Evolutionary conservation across 2,888 invertebrate species (phyloP).

Genomic region (Tineola bisselliella): DNA sequence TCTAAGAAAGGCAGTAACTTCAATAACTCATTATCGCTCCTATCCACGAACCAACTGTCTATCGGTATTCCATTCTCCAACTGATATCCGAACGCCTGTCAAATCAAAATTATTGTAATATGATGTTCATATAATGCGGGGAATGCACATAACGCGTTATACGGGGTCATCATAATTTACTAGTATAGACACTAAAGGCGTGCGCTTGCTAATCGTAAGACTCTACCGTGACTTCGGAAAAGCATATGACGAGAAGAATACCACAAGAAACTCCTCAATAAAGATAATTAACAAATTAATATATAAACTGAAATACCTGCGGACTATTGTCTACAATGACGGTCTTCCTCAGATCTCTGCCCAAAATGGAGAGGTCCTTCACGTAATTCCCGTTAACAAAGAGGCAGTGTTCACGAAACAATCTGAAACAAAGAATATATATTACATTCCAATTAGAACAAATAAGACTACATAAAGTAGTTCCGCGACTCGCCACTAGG

Average conservation of each 20-base stretch:
- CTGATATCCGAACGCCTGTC: slow-evolving; percentile 89
- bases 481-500: too few relatives aligned
- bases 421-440: slow-evolving; percentile 68
- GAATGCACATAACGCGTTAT: too few relatives aligned
- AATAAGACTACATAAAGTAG: too few relatives aligned
- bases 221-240: too few relatives aligned
- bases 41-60: slow-evolving; percentile 96
- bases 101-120: slow-evolving; percentile 4
- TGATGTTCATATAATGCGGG: not conserved
- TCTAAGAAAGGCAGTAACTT: slow-evolving; percentile 93
- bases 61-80: slow-evolving; percentile 96
- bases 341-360: slow-evolving; percentile 85
- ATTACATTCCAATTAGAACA: too few relatives aligned
- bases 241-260: too few relatives aligned
- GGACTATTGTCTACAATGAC: slow-evolving; percentile 62
- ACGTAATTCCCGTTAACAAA: slow-evolving; percentile 96
- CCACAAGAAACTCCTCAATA: too few relatives aligned
- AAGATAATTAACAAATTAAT: too few relatives aligned
- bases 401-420: slow-evolving; percentile 95
- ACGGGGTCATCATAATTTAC: too few relatives aligned
- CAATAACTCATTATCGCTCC: slow-evolving; percentile 87
- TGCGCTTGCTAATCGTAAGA: too few relatives aligned
- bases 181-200: too few relatives aligned
- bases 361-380: slow-evolving; percentile 92
- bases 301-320: too few relatives aligned